A percentile compares a stretch with the other conserved stretches of the same genome.
phyloP scores from a whole-genome alignment of 1,140 invertebrate genomes.

The Tetranychus cinnabarinus region DNA sequence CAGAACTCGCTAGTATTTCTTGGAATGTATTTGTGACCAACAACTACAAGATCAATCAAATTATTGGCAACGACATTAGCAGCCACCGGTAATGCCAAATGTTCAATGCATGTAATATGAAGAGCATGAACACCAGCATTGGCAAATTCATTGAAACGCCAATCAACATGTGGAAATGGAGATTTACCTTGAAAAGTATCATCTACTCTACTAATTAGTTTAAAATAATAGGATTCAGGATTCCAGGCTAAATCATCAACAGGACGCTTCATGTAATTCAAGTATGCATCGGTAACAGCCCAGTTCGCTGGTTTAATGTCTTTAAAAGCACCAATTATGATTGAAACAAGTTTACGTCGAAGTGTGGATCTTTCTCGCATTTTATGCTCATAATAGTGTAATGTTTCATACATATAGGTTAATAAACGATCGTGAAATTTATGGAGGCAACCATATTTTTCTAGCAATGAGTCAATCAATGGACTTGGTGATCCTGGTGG shows the following conservation, averaged over 20 bases:
- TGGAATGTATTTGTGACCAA: conserved; percentile 47
- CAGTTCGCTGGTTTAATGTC: conserved; percentile 60
- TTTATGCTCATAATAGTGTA: conserved; percentile 82
- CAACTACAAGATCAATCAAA: conserved; percentile 62
- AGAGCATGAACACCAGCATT: conserved; percentile 78
- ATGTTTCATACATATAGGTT: conserved; percentile 81
- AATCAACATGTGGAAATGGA: conserved; percentile 64
- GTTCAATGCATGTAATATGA: conserved; percentile 77
- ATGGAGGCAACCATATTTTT: conserved; percentile 72
- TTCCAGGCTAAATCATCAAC: conserved; percentile 45
- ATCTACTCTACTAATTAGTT: conserved; percentile 50
- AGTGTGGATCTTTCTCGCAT: conserved; percentile 52
- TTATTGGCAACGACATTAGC: conserved; percentile 50
- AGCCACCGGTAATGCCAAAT: conserved; percentile 65
- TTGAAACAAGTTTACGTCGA: conserved; percentile 56
- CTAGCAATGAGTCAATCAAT: conserved; percentile 62
- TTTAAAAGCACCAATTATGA: conserved; percentile 52
- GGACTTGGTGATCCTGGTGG: conserved; percentile 45
- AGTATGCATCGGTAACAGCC: conserved; percentile 65
- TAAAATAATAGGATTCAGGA: conserved; percentile 69
- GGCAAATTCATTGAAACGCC: conserved; percentile 91
- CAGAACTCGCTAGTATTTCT: conserved; percentile 55
- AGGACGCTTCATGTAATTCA: conserved; percentile 37
- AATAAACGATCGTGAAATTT: conserved; percentile 91
- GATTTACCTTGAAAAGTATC: conserved; percentile 45